These are phyloP conservation scores for Zhuqinia jingwanae DNA, from an alignment of 2,888 invertebrate species.

Conservation along the genomic window DNA sequence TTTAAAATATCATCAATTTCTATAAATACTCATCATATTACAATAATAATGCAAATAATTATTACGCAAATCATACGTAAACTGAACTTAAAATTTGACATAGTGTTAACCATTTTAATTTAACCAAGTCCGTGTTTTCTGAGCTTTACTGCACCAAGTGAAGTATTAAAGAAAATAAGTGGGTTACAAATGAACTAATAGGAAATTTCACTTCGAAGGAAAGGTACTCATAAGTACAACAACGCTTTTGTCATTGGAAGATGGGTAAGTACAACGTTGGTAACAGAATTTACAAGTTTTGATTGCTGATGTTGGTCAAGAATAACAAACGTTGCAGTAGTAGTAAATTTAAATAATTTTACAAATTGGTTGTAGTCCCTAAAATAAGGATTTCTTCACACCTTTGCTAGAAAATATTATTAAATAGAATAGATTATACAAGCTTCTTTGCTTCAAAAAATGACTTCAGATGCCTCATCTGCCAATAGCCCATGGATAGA, in stretches of 20 bases:
- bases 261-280: too few species aligned
- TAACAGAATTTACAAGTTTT: neutral
- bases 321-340: constrained; percentile 15
- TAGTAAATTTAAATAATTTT: constrained; percentile 16
- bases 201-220: constrained; percentile 28
- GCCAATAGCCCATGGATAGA: constrained; percentile 97
- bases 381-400: constrained; percentile 38
- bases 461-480: constrained; percentile 99
- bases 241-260: neutral
- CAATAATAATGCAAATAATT: neutral
- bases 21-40: neutral
- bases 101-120: constrained; percentile 1
- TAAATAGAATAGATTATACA: constrained; percentile 84
- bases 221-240: constrained; percentile 12
- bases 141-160: constrained; percentile 20
- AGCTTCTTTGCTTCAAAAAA: constrained; percentile 99
- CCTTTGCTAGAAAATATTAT: constrained; percentile 14
- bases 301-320: neutral
- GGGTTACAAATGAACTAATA: neutral
- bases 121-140: neutral
- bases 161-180: constrained; percentile 18
- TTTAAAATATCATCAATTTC: constrained; percentile 24
- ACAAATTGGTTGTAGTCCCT: neutral
- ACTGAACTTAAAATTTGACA: neutral
- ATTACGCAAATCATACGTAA: constrained; percentile 17